Base-by-base conservation (phyloP, 2,113 vertebrate genomes). In the Danionella cerebrum region DNA sequence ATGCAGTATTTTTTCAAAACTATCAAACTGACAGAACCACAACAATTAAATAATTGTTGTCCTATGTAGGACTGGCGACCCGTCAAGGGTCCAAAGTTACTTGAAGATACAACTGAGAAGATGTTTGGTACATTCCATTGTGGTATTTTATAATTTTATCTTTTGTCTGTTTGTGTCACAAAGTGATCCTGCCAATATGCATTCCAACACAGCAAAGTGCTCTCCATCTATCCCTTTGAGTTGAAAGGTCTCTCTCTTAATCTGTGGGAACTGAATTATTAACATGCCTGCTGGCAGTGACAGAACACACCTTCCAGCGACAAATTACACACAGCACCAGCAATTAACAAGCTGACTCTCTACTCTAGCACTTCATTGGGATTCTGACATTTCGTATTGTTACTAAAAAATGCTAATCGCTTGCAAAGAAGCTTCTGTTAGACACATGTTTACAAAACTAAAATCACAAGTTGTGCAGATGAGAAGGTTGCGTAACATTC, bases 191-290 rank as follows among this genome's bases (percentile, higher is more conserved):
- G 13, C 36, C 25, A 33, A 48, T 35, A 48, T 11, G 59, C 42
- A 63, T 63, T 48, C 18, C 19, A n/a, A 44, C 18, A 21, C 29
- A 36, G 11, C 13, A 24, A 60, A 45, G 27, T 44, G 9, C 13
- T 57, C 24, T 4, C 3, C 18, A 51, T 64, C 45, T 33, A 14
- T 35, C 44, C 31, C 13, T 54, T 14, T 36, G 44, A 21, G 29
- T 16, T 35, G 66, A 44, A 65, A 24, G 52, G 60, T 60, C 35
- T 75, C 47, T 42, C 64, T 57, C 11, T 71, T 68, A 71, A 65
- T 77, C 71, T 14, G 53, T 69, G 72, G 54, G 35, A 25, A 64
- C 71, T 82, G 64, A 82, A 83, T 81, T 78, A 83, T 82, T 76
- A 68, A 80, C 75, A 77, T 68, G 71, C 74, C 78, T 79, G 53